phyloP scores from a whole-genome alignment of 2,797 vertebrate species.

The Syncerus caffer region DNA sequence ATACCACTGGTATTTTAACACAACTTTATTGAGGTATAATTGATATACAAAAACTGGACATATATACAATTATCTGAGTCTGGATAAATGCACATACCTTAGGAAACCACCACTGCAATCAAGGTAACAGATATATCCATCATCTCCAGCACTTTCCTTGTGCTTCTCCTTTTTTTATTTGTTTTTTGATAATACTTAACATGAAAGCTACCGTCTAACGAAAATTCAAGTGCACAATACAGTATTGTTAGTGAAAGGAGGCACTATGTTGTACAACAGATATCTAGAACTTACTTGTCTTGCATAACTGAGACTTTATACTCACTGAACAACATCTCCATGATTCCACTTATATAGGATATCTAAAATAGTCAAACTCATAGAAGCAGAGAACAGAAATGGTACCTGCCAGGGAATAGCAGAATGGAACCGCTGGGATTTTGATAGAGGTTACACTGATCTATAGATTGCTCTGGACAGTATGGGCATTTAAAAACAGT shows the following conservation, averaged over 20 bases:
- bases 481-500: background rate
- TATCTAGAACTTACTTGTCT: background rate
- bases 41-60: background rate
- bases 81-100: background rate
- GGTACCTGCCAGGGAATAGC: background rate
- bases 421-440: background rate
- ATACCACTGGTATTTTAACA: background rate
- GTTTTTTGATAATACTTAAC: background rate
- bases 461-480: background rate
- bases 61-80: background rate
- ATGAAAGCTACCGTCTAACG: background rate
- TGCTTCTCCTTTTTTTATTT: background rate
- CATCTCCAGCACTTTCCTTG: background rate
- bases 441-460: background rate
- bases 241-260: background rate
- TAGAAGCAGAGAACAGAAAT: background rate
- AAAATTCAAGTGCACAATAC: background rate
- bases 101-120: background rate
- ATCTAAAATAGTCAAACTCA: background rate
- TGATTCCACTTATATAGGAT: background rate
- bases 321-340: background rate
- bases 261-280: background rate
- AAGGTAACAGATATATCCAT: background rate
- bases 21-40: background rate
- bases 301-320: background rate